Conservation (phyloP, 2,113 vertebrate species). For the Prunella himalayana region DNA sequence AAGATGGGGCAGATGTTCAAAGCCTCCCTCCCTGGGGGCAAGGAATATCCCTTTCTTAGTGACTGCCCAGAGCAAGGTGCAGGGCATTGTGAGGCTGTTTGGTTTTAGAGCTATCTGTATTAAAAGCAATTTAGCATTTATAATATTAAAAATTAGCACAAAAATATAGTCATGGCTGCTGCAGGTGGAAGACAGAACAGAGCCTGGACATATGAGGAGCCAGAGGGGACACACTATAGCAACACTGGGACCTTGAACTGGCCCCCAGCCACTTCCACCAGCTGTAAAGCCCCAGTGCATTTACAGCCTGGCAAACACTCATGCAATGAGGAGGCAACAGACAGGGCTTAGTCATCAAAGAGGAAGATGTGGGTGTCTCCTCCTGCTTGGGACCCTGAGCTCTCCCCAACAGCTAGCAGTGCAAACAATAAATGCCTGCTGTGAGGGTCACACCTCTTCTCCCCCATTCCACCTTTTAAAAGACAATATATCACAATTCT, state of each 20-base stretch:
- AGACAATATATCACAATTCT: neutral
- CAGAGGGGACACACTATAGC: neutral
- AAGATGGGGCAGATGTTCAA: neutral
- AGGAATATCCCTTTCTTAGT: neutral
- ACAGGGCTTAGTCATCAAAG: neutral
- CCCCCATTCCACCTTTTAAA: neutral
- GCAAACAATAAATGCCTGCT: neutral
- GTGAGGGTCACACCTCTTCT: neutral
- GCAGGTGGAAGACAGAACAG: neutral
- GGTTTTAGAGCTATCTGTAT: neutral
- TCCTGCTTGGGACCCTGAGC: neutral
- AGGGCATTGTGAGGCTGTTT: neutral
- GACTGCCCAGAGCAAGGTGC: neutral
- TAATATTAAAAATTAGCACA: neutral
- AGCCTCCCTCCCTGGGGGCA: neutral
- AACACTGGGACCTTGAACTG: neutral
- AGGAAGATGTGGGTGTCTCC: neutral
- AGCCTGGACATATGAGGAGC: neutral
- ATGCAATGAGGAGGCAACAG: neutral
- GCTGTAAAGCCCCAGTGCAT: neutral
- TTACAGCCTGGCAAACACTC: neutral
- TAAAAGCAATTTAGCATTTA: neutral
- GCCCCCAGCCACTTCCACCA: neutral
- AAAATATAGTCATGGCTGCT: neutral
- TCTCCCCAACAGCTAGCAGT: neutral